phyloP scores from a whole-genome alignment of 2,797 vertebrate genomes.

The Lepilemur ruficaudatus region DNA sequence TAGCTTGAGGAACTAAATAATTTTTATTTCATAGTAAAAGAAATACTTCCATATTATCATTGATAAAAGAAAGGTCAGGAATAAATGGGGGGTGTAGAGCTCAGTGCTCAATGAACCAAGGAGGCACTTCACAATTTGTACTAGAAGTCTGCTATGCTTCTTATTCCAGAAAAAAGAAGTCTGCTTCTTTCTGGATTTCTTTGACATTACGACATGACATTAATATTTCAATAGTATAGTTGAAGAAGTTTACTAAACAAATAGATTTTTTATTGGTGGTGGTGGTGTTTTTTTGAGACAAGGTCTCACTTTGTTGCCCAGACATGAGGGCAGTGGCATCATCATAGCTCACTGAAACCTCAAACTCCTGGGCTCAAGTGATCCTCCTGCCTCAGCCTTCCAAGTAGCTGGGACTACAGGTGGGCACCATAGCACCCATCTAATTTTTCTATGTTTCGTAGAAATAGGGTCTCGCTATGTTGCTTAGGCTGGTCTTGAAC shows the following conservation, averaged over 20 bases:
- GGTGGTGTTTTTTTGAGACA: too few relatives aligned
- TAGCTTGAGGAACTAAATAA: neutral
- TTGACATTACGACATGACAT: neutral
- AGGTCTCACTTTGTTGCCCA: too few relatives aligned
- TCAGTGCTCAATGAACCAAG: neutral
- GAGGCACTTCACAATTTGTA: neutral
- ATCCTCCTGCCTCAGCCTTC: too few relatives aligned
- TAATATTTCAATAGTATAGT: neutral
- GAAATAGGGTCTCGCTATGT: too few relatives aligned
- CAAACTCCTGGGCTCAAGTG: too few relatives aligned
- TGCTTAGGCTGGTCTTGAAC: too few relatives aligned
- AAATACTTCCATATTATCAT: neutral
- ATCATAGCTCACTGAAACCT: too few relatives aligned
- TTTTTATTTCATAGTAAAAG: neutral
- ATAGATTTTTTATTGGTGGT: neutral
- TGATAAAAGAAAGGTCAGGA: neutral
- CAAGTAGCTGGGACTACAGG: too few relatives aligned
- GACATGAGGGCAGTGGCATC: too few relatives aligned
- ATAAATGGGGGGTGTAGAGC: neutral
- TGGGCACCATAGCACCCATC: rapidly evolving
- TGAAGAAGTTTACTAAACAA: neutral
- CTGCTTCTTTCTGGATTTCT: neutral
- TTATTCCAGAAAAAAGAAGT: too few relatives aligned
- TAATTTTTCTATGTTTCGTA: too few relatives aligned
- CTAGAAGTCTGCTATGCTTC: neutral